These are phyloP conservation scores for Mionectes olivaceus DNA, from an alignment of 2,797 vertebrate species.

Conservation along the genomic window DNA sequence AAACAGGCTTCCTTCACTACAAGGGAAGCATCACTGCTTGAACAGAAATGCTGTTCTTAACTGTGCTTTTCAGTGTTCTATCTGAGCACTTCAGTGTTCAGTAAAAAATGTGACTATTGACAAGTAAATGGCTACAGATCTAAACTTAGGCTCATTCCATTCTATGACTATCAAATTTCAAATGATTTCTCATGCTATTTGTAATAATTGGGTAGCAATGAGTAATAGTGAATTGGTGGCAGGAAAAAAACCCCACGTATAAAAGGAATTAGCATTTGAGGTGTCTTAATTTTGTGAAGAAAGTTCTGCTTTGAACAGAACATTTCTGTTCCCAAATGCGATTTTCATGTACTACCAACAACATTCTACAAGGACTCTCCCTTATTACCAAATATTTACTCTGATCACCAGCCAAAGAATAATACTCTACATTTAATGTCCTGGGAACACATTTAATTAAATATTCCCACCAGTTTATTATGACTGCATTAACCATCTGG, in stretches of 20 bases:
- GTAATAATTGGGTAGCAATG: not conserved
- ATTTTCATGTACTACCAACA: slow-evolving; percentile 19
- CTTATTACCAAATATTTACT: slow-evolving; percentile 63
- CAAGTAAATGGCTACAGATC: not conserved
- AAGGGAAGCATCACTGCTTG: not conserved
- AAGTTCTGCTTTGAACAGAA: not conserved
- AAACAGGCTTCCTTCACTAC: not conserved
- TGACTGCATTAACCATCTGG: slow-evolving; percentile 56
- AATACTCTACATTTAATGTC: slow-evolving; percentile 34
- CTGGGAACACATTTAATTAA: slow-evolving; percentile 57
- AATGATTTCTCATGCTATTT: not conserved
- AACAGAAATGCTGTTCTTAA: not conserved
- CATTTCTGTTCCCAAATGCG: not conserved
- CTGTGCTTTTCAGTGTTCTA: not conserved
- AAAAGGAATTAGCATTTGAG: not conserved
- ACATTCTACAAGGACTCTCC: slow-evolving; percentile 7
- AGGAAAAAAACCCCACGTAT: not conserved
- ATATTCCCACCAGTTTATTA: slow-evolving; percentile 58
- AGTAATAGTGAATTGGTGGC: not conserved
- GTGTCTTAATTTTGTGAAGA: not conserved
- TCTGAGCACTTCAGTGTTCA: not conserved
- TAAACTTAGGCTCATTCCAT: not conserved
- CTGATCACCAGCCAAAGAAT: slow-evolving; percentile 51
- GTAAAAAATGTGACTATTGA: not conserved
- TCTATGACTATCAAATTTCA: not conserved